A percentile compares a stretch with the other conserved stretches of the same genome.
phyloP scores from a whole-genome alignment of 2,113 vertebrate species.

The Ptyas mucosa region DNA sequence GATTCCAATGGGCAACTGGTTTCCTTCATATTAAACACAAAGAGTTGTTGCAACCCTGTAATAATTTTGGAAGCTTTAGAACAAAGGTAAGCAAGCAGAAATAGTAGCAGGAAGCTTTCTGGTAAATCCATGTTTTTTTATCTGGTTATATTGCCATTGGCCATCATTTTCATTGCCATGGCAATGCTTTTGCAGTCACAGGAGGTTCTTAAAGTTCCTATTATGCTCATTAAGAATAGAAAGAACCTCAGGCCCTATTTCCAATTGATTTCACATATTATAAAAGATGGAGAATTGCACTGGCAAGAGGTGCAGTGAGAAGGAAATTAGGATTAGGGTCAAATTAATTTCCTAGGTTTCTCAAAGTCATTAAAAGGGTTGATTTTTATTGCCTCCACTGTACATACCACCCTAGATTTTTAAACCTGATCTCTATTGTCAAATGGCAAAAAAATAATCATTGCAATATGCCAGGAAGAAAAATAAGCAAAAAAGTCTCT shows the following conservation, averaged over 20 bases:
- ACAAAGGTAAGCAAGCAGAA: neutral
- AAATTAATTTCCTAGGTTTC: neutral
- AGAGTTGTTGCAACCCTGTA: neutral
- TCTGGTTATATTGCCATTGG: neutral
- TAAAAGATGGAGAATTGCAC: neutral
- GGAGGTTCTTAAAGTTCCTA: neutral
- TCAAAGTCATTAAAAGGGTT: neutral
- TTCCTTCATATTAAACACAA: neutral
- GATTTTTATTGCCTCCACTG: neutral
- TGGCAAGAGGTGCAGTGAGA: neutral
- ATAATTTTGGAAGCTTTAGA: neutral
- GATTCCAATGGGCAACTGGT: neutral
- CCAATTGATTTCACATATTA: neutral
- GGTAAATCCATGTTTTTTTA: neutral
- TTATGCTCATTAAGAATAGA: neutral
- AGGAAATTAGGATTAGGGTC: neutral
- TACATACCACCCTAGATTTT: neutral
- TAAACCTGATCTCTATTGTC: neutral
- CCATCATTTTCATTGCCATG: neutral
- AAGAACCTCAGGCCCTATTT: neutral
- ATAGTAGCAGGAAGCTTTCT: neutral
- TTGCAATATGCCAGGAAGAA: neutral
- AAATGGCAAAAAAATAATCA: neutral
- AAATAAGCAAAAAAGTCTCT: neutral
- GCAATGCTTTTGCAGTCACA: neutral